Evolutionary conservation across 2,113 vertebrate genomes (phyloP), one percentile per base, ranked within the genome.

Genomic region (Rhea americana): DNA sequence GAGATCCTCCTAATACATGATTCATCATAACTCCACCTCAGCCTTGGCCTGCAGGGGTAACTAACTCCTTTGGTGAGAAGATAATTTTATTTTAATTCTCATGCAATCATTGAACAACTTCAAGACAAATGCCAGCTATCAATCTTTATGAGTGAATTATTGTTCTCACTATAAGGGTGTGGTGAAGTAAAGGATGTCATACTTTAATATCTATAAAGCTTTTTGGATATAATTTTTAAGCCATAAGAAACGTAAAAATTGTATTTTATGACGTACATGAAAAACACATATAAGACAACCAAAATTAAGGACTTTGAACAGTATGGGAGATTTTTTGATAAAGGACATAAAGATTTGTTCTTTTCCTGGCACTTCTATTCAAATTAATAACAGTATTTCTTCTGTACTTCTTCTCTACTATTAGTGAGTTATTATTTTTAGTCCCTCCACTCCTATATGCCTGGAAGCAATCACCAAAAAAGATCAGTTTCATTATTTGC

Each of bases 1-100:
- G 93, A 96, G 95, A 88, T 96, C 94, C 91, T 96, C 78, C 87
- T 93, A 94, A 26, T 62, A 62, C 2, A 17, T 96, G 94, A 97
- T 94, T 98, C 95, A 94, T 94, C 92, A 68, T 82, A 96, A 94
- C 88, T 96, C 84, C 74, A 76, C 73, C 96, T 97, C 94, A 95
- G 92, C 96, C 79, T 91, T 97, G 95, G 96, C 97, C 96, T 0
- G 62, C 63, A 94, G 97, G 95, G 90, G 77, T 96, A 84, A 93
- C 95, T 96, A 95, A 95, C 79, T 97, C 84, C 79, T 95, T 95
- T 93, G 96, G 95, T 97, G 97, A 97, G 97, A 98, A 97, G 97
- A 97, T 98, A 97, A 97, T 98, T 98, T 98, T 96, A 97, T 97
- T 97, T 97, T 98, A 98, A 98, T 98, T 98, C 97, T 97, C 97